Conservation (phyloP, 2,113 vertebrate genomes). For the Leptocoma aspasia region DNA sequence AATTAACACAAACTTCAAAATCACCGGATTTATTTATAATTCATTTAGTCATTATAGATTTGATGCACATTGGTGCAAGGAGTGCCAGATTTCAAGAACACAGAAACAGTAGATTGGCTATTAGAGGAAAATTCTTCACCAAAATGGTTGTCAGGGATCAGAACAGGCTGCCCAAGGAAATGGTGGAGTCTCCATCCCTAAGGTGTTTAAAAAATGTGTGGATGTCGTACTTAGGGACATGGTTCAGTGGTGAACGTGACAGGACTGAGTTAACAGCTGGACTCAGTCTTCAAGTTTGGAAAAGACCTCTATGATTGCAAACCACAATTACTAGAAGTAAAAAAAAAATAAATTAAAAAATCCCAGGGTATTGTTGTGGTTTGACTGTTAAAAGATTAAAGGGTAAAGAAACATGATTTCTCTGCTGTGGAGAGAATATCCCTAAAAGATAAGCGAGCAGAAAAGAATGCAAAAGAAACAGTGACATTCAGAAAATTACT, state of each 20-base stretch:
- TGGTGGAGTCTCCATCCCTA: not conserved
- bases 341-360: not conserved
- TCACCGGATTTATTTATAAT: not conserved
- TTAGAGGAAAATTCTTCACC: not conserved
- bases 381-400: not conserved
- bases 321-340: not conserved
- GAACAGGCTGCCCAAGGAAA: not conserved
- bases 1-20: constrained; percentile 55
- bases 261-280: not conserved
- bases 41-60: not conserved
- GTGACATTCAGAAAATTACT: constrained; percentile 8
- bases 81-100: constrained; percentile 14
- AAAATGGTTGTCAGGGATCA: not conserved
- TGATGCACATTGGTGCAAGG: constrained; percentile 30
- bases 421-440: not conserved
- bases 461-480: not conserved
- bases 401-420: not conserved
- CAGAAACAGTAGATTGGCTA: not conserved
- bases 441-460: not conserved
- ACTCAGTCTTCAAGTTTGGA: not conserved
- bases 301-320: not conserved
- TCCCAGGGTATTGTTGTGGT: not conserved
- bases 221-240: no score
- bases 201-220: not conserved
- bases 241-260: not conserved